Evolutionary conservation across 2,888 invertebrate genomes (phyloP).

Genomic region (Anodontia alba): DNA sequence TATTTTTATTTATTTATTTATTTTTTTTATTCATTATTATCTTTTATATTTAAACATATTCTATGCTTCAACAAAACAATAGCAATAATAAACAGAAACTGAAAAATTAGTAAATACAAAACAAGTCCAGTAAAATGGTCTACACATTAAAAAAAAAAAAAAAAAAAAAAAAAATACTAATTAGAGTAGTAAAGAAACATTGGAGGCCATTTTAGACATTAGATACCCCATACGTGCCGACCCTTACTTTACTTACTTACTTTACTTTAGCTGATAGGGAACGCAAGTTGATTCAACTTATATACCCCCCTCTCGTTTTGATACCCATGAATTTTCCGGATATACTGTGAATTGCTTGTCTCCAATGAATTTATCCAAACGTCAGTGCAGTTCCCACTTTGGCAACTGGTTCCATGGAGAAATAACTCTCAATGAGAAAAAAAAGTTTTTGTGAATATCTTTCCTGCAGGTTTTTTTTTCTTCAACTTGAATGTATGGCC

Average conservation of each 20-base stretch:
- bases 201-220: too few relatives aligned
- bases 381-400: background rate
- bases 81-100: too few relatives aligned
- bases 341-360: background rate
- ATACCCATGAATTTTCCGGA: constrained; percentile 2
- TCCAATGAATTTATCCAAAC: constrained; percentile 1
- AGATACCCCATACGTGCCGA: too few relatives aligned
- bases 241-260: background rate
- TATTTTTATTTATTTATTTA: too few relatives aligned
- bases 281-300: constrained; percentile 7
- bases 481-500: background rate
- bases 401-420: background rate
- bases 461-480: constrained; percentile 2
- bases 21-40: too few relatives aligned
- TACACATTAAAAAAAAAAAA: too few relatives aligned
- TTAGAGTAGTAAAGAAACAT: too few relatives aligned
- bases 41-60: too few relatives aligned
- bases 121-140: too few relatives aligned
- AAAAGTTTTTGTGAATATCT: background rate
- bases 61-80: too few relatives aligned
- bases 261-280: constrained; percentile 1
- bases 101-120: too few relatives aligned
- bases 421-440: constrained; percentile 11
- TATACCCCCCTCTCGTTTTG: constrained; percentile 3
- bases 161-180: too few relatives aligned